Conservation (phyloP, 2,797 vertebrate genomes). For the Melanotaenia nigrans region DNA sequence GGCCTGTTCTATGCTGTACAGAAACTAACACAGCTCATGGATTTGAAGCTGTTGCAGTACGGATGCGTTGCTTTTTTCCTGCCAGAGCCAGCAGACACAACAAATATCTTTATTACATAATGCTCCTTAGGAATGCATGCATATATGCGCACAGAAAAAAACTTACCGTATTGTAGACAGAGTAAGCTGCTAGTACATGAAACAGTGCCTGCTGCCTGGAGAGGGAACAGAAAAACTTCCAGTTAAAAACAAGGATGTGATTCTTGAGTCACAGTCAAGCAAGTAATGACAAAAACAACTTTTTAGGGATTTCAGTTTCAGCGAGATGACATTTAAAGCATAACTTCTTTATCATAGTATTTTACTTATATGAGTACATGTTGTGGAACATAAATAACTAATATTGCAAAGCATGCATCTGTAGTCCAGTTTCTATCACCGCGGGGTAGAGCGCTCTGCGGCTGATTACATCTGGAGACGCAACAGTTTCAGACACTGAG, state of each 20-base stretch:
- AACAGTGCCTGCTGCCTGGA: conserved; percentile 91
- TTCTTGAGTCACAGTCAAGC: conserved; percentile 27
- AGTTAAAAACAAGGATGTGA: conserved; percentile 34
- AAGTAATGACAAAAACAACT: conserved; percentile 5
- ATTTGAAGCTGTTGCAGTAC: conserved; percentile 1
- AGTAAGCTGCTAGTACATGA: conserved; percentile 90
- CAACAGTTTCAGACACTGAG: conserved; percentile 23
- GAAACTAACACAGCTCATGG: conserved; percentile 5
- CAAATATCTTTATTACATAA: conserved; percentile 46
- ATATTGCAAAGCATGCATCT: neutral
- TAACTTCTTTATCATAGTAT: neutral
- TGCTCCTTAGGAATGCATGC: conserved; percentile 4
- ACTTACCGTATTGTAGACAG: conserved; percentile 92
- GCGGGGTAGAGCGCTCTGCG: neutral
- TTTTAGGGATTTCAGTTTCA: neutral
- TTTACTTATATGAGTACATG: neutral
- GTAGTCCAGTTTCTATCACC: neutral
- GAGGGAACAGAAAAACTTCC: conserved; percentile 52
- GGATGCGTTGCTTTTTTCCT: conserved; percentile 6
- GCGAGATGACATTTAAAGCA: neutral
- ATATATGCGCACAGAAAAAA: conserved; percentile 3
- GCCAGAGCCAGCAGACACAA: conserved; percentile 8
- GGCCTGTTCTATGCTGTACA: conserved; percentile 19
- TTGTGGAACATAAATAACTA: neutral
- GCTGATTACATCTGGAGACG: conserved; percentile 40